Percentiles rank a stretch among this genome's conserved stretches.
These are phyloP conservation scores for Cosmia pyralina DNA, from an alignment of 2,888 invertebrate genomes.

Conservation along the genomic window DNA sequence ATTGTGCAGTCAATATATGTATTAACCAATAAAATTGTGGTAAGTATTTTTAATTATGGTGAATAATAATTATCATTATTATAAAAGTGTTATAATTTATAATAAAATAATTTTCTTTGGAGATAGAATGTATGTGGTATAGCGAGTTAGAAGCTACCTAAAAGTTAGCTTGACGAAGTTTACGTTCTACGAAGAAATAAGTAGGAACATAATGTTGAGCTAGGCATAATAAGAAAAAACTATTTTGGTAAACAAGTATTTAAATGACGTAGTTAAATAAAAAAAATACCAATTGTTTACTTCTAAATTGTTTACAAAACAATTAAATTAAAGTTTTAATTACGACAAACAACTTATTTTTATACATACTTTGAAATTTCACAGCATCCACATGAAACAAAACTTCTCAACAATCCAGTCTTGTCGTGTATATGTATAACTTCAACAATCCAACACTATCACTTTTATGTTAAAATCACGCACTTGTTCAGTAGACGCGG, in stretches of 20 bases:
- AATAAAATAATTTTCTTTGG: background rate
- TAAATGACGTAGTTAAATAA: background rate
- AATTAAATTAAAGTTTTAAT: background rate
- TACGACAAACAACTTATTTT: constrained; percentile 4
- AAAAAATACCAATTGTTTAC: background rate
- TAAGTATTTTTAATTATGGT: background rate
- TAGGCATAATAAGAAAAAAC: background rate
- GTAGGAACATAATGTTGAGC: background rate
- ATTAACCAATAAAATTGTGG: background rate
- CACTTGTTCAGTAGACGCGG: constrained; percentile 41
- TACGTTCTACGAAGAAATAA: background rate
- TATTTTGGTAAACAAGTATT: background rate
- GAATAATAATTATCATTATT: too few relatives aligned
- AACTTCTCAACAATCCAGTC: constrained; percentile 38
- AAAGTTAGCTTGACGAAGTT: constrained; percentile 22
- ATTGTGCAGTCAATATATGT: background rate
- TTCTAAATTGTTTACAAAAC: background rate
- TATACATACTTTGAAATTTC: constrained; percentile 50
- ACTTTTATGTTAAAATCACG: constrained; percentile 50
- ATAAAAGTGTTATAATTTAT: background rate
- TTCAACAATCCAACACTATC: constrained; percentile 41
- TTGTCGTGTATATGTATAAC: constrained; percentile 13
- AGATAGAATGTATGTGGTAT: background rate
- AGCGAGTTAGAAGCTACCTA: constrained; percentile 1
- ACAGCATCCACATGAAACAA: constrained; percentile 42